A percentile compares a stretch with the other conserved stretches of the same genome.
phyloP scores from a whole-genome alignment of 2,797 vertebrate species.

The Dryobates pubescens region DNA sequence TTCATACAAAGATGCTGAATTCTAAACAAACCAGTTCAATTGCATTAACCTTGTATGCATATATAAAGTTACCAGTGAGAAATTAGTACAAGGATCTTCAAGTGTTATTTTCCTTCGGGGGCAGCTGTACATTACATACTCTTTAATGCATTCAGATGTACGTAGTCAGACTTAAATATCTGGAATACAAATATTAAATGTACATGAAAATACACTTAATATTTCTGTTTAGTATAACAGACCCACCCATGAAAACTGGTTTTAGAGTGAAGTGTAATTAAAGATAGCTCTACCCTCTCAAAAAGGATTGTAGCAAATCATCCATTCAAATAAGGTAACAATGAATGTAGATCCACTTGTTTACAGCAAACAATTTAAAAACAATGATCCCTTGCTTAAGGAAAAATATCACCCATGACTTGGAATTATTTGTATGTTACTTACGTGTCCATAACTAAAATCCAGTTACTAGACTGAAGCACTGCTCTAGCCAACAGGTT shows the following conservation, averaged over 20 bases:
- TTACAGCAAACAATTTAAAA: conserved; percentile 64
- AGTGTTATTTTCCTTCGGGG: conserved; percentile 27
- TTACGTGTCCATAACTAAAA: conserved; percentile 66
- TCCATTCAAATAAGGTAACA: conserved; percentile 41
- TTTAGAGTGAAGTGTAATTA: conserved; percentile 53
- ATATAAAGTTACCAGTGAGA: conserved; percentile 26
- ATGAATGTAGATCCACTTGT: conserved; percentile 34
- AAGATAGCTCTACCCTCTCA: conserved; percentile 56
- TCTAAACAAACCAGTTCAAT: conserved; percentile 31
- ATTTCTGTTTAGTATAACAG: conserved; percentile 59
- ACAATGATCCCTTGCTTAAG: conserved; percentile 62
- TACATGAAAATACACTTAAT: conserved; percentile 75
- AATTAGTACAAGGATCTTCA: conserved; percentile 51
- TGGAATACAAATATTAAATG: conserved; percentile 73
- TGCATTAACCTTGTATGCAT: conserved; percentile 36
- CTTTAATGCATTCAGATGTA: conserved; percentile 71
- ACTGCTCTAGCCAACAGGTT: conserved; percentile 69
- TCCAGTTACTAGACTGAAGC: conserved; percentile 73
- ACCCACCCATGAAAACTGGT: conserved; percentile 46
- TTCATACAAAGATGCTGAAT: conserved; percentile 36
- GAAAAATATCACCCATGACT: conserved; percentile 52
- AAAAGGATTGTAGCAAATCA: conserved; percentile 56
- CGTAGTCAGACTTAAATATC: conserved; percentile 56
- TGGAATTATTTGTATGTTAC: conserved; percentile 68
- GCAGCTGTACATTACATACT: conserved; percentile 45